Conservation (phyloP, 92 coral and sea anemone genomes). For the Metridium senile region DNA sequence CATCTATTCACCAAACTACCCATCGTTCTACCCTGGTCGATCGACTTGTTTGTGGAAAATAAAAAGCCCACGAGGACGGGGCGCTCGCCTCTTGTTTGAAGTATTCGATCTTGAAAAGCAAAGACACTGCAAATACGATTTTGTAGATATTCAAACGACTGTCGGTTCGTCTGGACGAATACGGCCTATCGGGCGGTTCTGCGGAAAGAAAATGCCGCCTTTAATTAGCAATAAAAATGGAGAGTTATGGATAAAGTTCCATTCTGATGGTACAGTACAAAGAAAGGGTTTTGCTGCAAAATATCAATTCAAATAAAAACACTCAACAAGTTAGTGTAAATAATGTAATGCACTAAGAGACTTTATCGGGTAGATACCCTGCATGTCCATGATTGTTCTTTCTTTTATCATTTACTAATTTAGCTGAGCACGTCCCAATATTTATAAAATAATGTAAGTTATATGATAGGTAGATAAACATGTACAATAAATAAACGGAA, state of each 20-base stretch:
- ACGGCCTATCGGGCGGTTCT: constrained; percentile 72
- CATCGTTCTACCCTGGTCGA: constrained; percentile 66
- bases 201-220: constrained; percentile 58
- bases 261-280: constrained; percentile 77
- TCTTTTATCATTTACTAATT: no score
- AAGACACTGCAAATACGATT: constrained; percentile 70
- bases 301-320: constrained; percentile 24
- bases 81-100: constrained; percentile 56
- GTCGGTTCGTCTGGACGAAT: constrained; percentile 11
- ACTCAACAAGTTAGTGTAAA: no score
- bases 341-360: no score
- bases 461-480: no score
- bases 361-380: no score
- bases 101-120: constrained; percentile 70
- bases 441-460: no score
- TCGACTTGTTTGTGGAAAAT: constrained; percentile 74
- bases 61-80: constrained; percentile 47
- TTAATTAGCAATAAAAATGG: constrained; percentile 42
- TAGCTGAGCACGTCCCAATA: no score
- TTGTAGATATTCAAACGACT: constrained; percentile 51
- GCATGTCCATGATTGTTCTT: no score
- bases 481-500: no score
- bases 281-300: constrained; percentile 68
- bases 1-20: constrained; percentile 73
- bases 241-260: constrained; percentile 61